phyloP scores from a whole-genome alignment of 1,140 invertebrate genomes.

The Steinernema khuongi region DNA sequence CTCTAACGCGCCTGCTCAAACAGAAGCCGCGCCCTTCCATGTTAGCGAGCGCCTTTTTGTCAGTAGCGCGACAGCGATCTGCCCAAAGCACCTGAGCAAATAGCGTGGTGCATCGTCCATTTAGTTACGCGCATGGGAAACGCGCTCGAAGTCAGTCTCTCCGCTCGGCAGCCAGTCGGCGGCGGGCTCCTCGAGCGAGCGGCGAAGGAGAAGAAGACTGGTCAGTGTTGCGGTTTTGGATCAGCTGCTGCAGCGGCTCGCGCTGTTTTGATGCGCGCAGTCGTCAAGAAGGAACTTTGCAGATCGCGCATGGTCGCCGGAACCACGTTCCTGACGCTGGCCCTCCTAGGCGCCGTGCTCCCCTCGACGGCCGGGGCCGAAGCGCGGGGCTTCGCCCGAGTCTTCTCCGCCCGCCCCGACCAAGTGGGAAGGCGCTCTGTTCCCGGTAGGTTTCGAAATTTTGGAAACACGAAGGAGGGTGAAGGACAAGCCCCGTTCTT shows the following conservation, averaged over 20 bases:
- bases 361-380: neutral
- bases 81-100: slow-evolving; percentile 10
- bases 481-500: no score
- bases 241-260: slow-evolving; percentile 6
- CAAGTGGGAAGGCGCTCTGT: neutral
- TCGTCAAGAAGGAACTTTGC: neutral
- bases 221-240: slow-evolving; percentile 14
- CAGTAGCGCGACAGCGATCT: neutral
- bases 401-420: neutral
- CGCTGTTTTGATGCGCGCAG: neutral
- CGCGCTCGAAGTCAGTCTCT: neutral
- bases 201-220: neutral
- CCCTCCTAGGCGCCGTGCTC: neutral
- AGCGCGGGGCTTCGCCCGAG: neutral
- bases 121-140: slow-evolving; percentile 16
- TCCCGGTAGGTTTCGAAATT: neutral
- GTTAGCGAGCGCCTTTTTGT: neutral
- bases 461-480: no score
- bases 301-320: slow-evolving; percentile 1
- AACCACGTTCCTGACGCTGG: neutral
- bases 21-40: neutral
- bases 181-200: neutral
- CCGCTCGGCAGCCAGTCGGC: neutral
- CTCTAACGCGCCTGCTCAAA: no score
- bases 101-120: neutral